Conservation (phyloP, 2,888 invertebrate species). For the Muscina levida region DNA sequence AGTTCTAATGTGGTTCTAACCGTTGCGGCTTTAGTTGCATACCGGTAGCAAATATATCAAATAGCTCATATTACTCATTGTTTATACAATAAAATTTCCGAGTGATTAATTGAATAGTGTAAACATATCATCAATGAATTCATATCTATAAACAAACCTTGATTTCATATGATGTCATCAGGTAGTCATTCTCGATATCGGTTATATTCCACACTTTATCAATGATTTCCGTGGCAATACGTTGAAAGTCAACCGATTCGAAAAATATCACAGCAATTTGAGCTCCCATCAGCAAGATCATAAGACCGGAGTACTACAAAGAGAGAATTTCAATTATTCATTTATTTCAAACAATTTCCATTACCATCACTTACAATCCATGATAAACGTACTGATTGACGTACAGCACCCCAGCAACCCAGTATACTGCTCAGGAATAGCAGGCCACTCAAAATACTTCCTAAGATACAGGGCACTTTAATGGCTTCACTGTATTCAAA, state of each 20-base stretch:
- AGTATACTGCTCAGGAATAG: slow-evolving; percentile 71
- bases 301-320: slow-evolving; percentile 72
- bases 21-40: no score
- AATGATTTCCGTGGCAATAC: slow-evolving; percentile 72
- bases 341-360: neutral
- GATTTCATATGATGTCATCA: slow-evolving; percentile 73
- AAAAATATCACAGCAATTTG: slow-evolving; percentile 73
- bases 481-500: slow-evolving; percentile 70
- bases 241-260: slow-evolving; percentile 71
- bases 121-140: neutral
- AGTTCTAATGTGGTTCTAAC: no score
- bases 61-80: no score
- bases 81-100: no score
- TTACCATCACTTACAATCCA: slow-evolving; percentile 71
- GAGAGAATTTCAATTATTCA: neutral
- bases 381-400: slow-evolving; percentile 69
- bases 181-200: slow-evolving; percentile 65
- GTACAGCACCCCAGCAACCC: slow-evolving; percentile 71
- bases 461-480: slow-evolving; percentile 73
- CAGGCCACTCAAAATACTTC: slow-evolving; percentile 70
- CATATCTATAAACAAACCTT: slow-evolving; percentile 68
- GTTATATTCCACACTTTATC: slow-evolving; percentile 70
- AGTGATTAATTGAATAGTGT: no score
- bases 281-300: slow-evolving; percentile 69
- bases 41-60: no score